Evolutionary conservation across 2,888 invertebrate genomes (phyloP), one percentile per base, ranked within the genome.

Genomic region (Lacanobia oleracea): DNA sequence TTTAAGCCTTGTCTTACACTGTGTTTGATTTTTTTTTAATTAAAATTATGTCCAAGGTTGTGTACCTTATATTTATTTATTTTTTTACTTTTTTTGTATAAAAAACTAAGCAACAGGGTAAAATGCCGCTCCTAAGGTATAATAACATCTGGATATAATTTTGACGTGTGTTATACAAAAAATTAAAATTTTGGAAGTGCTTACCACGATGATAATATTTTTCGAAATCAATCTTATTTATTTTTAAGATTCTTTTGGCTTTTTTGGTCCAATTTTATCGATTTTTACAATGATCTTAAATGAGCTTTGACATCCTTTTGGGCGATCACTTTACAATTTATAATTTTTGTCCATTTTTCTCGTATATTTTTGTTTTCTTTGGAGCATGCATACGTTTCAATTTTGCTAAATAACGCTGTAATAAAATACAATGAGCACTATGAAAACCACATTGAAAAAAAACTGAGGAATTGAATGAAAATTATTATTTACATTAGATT

Each of bases 131-230:
- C 85, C 79, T 75, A 66, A 9, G 78, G 72, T 81, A 54, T 69
- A 60, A 60, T 51, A 50, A 81, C 74, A 72, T 79, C 84, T 75
- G 84, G 73, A 81, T 71, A 83, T 86, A 77, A 85, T 83, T 87
- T 85, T 76, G 72, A 87, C 56, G 66, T 27, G 57, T 64, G 73
- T 67, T 85, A 75, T 78, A 84, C 62, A 76, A 72, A 72, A 87
- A 84, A 66, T 84, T 81, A 81, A 87, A 89, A 83, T 92, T 93
- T 94, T 93, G 88, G 92, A 94, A 89, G 82, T 88, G 93, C 93
- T 92, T 93, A 91, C 88, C 82, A 86, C 72, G 53, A 88, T 79
- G 72, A 86, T 68, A 45, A 91, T 93, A 94, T 93, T 93, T 94
- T 93, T 93, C 86, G 90, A 93, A 88, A 87, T 82, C 67, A 79